phyloP scores from a whole-genome alignment of 1,140 invertebrate genomes.

The Macrostomum lignano region DNA sequence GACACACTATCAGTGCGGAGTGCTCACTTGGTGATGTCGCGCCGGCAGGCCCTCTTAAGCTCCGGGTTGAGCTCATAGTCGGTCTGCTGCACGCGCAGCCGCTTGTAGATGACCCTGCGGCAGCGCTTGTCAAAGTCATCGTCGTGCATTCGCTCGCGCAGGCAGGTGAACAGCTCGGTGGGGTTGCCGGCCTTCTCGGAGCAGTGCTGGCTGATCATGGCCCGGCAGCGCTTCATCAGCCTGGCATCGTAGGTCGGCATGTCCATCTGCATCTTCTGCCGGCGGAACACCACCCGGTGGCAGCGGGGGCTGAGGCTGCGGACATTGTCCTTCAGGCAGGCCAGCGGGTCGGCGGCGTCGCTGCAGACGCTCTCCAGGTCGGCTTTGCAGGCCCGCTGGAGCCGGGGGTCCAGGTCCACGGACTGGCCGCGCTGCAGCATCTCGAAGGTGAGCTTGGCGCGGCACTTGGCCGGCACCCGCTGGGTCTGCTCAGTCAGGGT shows the following conservation, averaged over 20 bases:
- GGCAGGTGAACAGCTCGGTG: conserved; percentile 6
- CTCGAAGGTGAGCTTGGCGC: conserved; percentile 1
- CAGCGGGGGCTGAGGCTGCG: neutral
- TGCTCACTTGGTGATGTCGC: too few species aligned
- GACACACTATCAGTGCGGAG: too few species aligned
- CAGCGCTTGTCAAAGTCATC: neutral
- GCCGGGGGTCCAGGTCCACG: neutral
- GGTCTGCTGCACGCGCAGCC: neutral
- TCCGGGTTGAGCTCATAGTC: neutral
- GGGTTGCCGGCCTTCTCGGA: neutral
- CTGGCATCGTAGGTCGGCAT: neutral
- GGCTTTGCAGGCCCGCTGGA: neutral
- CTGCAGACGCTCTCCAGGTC: neutral
- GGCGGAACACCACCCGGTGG: neutral
- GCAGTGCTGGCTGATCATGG: conserved; percentile 1
- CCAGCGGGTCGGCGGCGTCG: neutral
- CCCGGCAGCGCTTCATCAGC: neutral
- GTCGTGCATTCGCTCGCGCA: neutral
- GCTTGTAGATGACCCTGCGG: neutral
- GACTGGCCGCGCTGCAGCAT: neutral
- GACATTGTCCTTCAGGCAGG: neutral
- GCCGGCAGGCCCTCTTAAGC: conserved; percentile 11
- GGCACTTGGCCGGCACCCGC: neutral
- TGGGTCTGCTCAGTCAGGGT: conserved; percentile 10
- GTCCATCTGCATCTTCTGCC: neutral